Percentiles rank a stretch among this genome's conserved stretches.
Conservation (phyloP, 2,888 invertebrate species). For the Drosophila eohydei region DNA sequence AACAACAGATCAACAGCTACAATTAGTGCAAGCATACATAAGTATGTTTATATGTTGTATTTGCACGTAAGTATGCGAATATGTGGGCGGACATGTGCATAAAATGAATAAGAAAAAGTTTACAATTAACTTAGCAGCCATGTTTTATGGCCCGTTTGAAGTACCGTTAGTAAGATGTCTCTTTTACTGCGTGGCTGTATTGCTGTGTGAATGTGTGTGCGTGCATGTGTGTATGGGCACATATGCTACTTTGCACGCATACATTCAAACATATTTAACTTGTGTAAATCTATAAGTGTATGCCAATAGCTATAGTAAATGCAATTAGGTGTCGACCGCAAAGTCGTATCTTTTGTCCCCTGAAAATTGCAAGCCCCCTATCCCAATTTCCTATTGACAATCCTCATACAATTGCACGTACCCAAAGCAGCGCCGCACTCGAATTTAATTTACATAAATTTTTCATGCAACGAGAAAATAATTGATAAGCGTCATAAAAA, state of each 20-base stretch:
- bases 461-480: constrained; percentile 59
- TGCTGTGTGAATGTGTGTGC: neutral
- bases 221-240: neutral
- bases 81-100: constrained; percentile 20
- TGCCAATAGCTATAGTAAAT: constrained; percentile 44
- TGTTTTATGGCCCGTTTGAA: constrained; percentile 34
- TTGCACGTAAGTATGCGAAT: constrained; percentile 3
- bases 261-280: constrained; percentile 13
- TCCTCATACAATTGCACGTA: constrained; percentile 62
- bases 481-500: constrained; percentile 69
- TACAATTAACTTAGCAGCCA: constrained; percentile 27
- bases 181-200: neutral
- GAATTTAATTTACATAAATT: constrained; percentile 60
- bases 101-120: constrained; percentile 53
- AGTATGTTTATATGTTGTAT: neutral
- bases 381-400: constrained; percentile 26
- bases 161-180: constrained; percentile 19
- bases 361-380: constrained; percentile 17
- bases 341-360: constrained; percentile 38
- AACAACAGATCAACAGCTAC: constrained; percentile 33
- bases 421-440: constrained; percentile 23
- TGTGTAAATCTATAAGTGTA: constrained; percentile 38
- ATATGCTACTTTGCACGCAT: neutral
- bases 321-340: constrained; percentile 61
- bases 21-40: constrained; percentile 25